Conservation (phyloP, 1,140 invertebrate species). For the Dufourea novaeangliae region DNA sequence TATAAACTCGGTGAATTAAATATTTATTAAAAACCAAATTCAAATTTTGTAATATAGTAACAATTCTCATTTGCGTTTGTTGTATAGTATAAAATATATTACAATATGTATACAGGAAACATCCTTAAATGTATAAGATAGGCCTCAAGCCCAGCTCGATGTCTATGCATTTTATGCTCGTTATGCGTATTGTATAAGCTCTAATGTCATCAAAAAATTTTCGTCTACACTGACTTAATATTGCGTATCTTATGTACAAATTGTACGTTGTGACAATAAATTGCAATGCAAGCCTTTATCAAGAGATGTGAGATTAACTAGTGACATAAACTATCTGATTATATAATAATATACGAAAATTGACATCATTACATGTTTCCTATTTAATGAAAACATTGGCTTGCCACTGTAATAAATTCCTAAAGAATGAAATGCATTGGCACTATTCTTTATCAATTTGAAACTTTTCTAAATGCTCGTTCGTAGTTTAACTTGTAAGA, state of each 20-base stretch:
- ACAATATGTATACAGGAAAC: conserved; percentile 65
- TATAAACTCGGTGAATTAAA: conserved; percentile 50
- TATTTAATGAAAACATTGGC: conserved; percentile 9
- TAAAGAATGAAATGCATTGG: conserved; percentile 46
- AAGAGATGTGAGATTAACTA: conserved; percentile 19
- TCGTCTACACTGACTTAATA: conserved; percentile 32
- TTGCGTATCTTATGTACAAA: conserved; percentile 48
- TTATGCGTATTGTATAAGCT: conserved; percentile 47
- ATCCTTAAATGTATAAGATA: conserved; percentile 55
- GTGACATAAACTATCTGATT: not conserved
- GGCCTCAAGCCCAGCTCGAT: conserved; percentile 66
- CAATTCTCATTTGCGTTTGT: conserved; percentile 53
- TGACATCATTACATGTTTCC: conserved; percentile 18
- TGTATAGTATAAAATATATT: conserved; percentile 73
- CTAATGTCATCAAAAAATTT: conserved; percentile 33
- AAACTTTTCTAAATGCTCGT: not conserved
- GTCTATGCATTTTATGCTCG: conserved; percentile 41
- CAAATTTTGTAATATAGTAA: conserved; percentile 60
- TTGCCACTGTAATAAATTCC: conserved; percentile 26
- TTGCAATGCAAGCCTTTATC: conserved; percentile 36
- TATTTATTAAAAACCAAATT: conserved; percentile 70
- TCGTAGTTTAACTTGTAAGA: conserved; percentile 38
- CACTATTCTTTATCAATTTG: conserved; percentile 36
- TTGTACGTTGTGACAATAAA: conserved; percentile 50
- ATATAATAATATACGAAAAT: conserved; percentile 13